Evolutionary conservation across 2,888 invertebrate species (phyloP).

Genomic region (Leptinotarsa rubiginosa): DNA sequence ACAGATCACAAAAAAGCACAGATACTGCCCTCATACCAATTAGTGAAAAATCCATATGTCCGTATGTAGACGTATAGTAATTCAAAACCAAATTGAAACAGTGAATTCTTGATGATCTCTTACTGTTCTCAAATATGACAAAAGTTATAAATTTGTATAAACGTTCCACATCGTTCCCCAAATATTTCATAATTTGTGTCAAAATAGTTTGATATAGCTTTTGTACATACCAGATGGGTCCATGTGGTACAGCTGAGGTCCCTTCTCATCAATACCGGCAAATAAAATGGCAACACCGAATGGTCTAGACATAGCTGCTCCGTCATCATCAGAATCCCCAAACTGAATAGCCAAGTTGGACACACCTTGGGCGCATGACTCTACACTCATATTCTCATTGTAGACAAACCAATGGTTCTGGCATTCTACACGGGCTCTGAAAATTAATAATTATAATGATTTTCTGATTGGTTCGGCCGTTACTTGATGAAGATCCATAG

Average conservation of each 20-base stretch:
- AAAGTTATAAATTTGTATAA: too few species aligned
- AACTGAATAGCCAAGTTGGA: slow-evolving; percentile 99
- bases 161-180: too few species aligned
- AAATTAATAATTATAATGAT: slow-evolving; percentile 49
- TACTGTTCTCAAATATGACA: too few species aligned
- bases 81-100: too few species aligned
- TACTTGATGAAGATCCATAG: too few species aligned
- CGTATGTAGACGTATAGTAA: too few species aligned
- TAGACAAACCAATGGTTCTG: slow-evolving; percentile 99
- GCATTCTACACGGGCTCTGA: slow-evolving; percentile 91
- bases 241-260: slow-evolving; percentile 97
- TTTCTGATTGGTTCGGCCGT: not conserved
- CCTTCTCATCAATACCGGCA: slow-evolving; percentile 93
- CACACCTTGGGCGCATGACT: slow-evolving; percentile 98
- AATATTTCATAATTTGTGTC: not conserved
- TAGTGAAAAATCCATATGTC: too few species aligned
- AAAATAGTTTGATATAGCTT: not conserved
- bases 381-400: slow-evolving; percentile 95
- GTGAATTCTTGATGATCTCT: too few species aligned
- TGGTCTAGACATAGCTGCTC: slow-evolving; percentile 94
- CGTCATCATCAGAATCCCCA: slow-evolving; percentile 97
- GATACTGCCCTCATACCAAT: too few species aligned
- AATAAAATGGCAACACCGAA: slow-evolving; percentile 99
- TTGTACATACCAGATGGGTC: slow-evolving; percentile 88
- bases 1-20: too few species aligned